Conservation (phyloP, 2,797 vertebrate species). For the Masticophis lateralis region DNA sequence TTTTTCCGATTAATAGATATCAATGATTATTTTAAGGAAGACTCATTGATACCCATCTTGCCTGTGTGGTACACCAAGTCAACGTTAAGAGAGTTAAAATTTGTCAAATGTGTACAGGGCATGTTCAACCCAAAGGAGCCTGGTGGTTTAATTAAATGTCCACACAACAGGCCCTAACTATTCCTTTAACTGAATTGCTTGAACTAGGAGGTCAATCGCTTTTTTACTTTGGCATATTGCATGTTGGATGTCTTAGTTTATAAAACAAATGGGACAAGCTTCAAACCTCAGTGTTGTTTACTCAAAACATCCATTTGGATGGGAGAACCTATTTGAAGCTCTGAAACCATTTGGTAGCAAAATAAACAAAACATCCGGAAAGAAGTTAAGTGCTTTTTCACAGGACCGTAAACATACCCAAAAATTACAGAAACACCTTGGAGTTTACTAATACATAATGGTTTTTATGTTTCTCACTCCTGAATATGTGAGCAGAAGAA, state of each 20-base stretch:
- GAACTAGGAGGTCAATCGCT: not conserved
- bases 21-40: not conserved
- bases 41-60: not conserved
- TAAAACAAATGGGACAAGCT: not conserved
- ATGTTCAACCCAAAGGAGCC: not conserved
- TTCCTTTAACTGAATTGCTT: not conserved
- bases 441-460: not conserved
- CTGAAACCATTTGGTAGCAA: not conserved
- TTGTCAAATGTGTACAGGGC: not conserved
- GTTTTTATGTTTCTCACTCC: not conserved
- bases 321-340: not conserved
- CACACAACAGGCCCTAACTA: not conserved
- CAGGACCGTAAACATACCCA: not conserved
- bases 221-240: not conserved
- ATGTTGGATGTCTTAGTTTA: not conserved
- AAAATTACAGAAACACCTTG: not conserved
- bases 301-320: not conserved
- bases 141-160: not conserved
- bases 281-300: not conserved
- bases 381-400: not conserved
- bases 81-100: not conserved
- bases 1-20: not conserved
- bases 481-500: not conserved
- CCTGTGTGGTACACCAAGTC: not conserved
- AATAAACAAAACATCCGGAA: not conserved